Conservation (phyloP, 2,113 vertebrate genomes). For the Equus przewalskii region DNA sequence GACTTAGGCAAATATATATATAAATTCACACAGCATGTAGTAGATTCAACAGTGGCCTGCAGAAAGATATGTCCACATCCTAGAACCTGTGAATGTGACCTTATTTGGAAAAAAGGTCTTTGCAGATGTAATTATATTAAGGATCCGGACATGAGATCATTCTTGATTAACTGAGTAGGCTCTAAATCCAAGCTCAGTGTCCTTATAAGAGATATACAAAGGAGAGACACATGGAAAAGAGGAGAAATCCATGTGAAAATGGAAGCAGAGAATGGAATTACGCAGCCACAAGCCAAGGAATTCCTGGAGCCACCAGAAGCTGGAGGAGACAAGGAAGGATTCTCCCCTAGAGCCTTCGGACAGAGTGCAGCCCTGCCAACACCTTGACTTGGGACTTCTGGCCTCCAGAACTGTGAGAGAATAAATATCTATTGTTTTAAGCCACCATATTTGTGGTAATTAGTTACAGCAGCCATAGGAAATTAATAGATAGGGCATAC, state of each 20-base stretch:
- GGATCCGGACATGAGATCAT: not conserved
- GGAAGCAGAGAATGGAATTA: not conserved
- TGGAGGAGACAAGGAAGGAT: not conserved
- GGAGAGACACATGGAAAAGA: not conserved
- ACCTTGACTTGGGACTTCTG: not conserved
- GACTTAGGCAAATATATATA: not conserved
- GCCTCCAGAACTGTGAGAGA: not conserved
- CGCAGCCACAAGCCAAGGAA: not conserved
- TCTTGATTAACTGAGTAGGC: not conserved
- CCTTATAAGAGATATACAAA: not conserved
- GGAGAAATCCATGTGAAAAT: not conserved
- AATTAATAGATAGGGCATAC: not conserved
- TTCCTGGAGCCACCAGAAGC: not conserved
- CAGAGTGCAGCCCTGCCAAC: not conserved
- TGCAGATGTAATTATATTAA: slow-evolving; percentile 1
- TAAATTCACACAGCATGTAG: not conserved
- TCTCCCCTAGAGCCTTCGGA: not conserved
- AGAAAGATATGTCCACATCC: not conserved
- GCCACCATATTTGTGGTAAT: not conserved
- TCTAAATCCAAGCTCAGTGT: not conserved
- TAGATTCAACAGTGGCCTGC: not conserved
- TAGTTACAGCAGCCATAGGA: not conserved
- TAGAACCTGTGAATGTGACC: not conserved
- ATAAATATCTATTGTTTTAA: not conserved
- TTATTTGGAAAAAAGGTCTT: not conserved